Base-by-base conservation (phyloP, 2,113 vertebrate genomes). In the Grammomys dolichurus region DNA sequence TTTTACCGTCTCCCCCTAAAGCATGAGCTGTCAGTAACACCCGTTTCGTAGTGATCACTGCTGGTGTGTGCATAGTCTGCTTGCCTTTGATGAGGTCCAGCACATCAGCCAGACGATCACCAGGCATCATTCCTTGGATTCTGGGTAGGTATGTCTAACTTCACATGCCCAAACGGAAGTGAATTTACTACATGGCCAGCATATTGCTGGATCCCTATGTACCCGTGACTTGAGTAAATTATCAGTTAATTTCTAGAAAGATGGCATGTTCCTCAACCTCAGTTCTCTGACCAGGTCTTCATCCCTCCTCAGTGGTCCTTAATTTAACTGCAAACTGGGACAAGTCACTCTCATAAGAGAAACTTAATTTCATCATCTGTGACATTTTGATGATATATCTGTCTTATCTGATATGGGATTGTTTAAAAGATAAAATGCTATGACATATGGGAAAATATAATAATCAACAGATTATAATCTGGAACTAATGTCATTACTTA, bases 361-460 rank as follows among this genome's bases (percentile, higher is more conserved):
- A n/a, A 51, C n/a, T 90, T 89, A 85, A 93, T 90, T 67, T 33
- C 67, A 92, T 93, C 51, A 89, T 7, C 70, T 86, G 1, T 51
- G 88, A 88, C 1, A 46, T 1, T 73, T 22, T 95, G 80, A 31
- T 46, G 5, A 6, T 89, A 77, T 33, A 67, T 22, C 40, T 87
- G 24, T 75, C 40, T 84, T 89, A 86, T 56, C 58, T 72, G 67
- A 46, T 31, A 69, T 1, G 81, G 10, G 9, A 13, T 33, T 95
- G 14, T 46, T 90, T 19, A 60, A 93, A 89, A 80, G 70, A 78
- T 86, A 46, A 80, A 81, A 40, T 60, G 11, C 84, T 67, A 81
- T 43, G 80, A 22, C 76, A 36, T 82, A 40, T 82, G 36, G 43
- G 4, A 77, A 95, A 90, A 92, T 72, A 65, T 9, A 88, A 93